Evolutionary conservation across 2,888 invertebrate genomes (phyloP).

Genomic region (Acleris cristana): DNA sequence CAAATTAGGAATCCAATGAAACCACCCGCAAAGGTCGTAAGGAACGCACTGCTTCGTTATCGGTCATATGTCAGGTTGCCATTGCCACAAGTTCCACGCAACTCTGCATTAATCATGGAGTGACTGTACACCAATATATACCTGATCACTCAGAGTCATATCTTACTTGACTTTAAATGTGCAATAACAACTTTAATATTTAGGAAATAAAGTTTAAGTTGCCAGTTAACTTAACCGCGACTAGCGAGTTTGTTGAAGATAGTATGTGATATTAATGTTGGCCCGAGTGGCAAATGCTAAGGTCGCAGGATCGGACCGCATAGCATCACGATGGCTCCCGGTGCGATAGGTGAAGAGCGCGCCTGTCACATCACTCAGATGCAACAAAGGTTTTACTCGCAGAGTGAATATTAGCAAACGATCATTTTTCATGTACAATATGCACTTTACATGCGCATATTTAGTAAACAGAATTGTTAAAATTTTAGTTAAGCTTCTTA

Average conservation of each 20-base stretch:
- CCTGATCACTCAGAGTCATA: no score
- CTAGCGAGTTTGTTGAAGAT: no score
- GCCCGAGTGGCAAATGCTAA: conserved; percentile 61
- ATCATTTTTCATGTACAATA: neutral
- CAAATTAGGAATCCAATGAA: conserved; percentile 26
- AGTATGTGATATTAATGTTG: conserved; percentile 22
- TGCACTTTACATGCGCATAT: no score
- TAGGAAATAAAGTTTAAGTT: no score
- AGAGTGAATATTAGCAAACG: neutral
- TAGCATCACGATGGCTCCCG: conserved; percentile 58
- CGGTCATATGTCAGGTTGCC: conserved; percentile 35
- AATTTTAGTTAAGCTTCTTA: neutral
- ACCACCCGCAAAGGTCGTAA: conserved; percentile 26
- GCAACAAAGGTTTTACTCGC: conserved; percentile 6
- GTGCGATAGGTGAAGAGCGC: conserved; percentile 52
- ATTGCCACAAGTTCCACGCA: conserved; percentile 29
- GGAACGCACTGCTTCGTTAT: conserved; percentile 32
- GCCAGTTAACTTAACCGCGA: no score
- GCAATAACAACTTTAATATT: no score
- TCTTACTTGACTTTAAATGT: no score
- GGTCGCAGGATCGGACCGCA: conserved; percentile 61
- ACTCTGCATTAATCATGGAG: conserved; percentile 48
- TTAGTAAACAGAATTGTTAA: no score
- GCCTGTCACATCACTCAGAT: conserved; percentile 44
- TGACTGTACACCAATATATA: conserved; percentile 40